phyloP scores from a whole-genome alignment of 1,140 invertebrate genomes.

The Lasioglossum baleicum region DNA sequence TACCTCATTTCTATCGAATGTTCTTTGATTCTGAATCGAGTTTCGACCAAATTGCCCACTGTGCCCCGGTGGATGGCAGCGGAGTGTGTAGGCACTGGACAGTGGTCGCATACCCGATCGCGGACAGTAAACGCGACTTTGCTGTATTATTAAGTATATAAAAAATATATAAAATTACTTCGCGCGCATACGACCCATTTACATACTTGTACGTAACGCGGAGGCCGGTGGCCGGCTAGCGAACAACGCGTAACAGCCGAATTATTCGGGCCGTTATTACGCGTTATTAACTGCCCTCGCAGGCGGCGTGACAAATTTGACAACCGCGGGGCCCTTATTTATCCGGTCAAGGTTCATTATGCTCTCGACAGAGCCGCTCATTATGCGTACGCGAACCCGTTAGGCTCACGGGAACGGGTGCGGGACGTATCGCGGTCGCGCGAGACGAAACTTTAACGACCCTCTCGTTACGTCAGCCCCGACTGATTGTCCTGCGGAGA shows the following conservation, averaged over 20 bases:
- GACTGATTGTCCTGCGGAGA: conserved; percentile 21
- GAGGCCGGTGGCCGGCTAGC: no score
- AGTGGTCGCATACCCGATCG: no score
- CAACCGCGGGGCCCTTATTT: conserved; percentile 21
- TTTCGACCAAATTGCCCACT: no score
- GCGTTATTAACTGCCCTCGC: conserved; percentile 15
- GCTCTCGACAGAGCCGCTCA: conserved; percentile 10
- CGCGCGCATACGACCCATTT: no score
- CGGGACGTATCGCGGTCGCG: conserved; percentile 7
- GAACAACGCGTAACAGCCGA: not conserved
- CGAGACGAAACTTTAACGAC: conserved; percentile 36
- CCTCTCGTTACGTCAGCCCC: conserved; percentile 37
- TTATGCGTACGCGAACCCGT: conserved; percentile 16
- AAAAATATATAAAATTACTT: no score
- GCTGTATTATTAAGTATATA: no score
- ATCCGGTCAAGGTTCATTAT: conserved; percentile 38
- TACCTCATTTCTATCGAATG: no score
- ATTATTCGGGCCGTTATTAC: conserved; percentile 11
- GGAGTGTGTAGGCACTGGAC: no score
- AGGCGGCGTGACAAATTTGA: conserved; percentile 18
- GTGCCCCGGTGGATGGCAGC: no score
- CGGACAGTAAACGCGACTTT: no score
- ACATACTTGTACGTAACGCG: no score
- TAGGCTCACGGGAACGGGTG: not conserved
- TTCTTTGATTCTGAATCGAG: no score